Percentiles rank a stretch among this genome's conserved stretches.
Evolutionary conservation across 2,888 invertebrate species (phyloP).

Genomic region (Idaea biselata): DNA sequence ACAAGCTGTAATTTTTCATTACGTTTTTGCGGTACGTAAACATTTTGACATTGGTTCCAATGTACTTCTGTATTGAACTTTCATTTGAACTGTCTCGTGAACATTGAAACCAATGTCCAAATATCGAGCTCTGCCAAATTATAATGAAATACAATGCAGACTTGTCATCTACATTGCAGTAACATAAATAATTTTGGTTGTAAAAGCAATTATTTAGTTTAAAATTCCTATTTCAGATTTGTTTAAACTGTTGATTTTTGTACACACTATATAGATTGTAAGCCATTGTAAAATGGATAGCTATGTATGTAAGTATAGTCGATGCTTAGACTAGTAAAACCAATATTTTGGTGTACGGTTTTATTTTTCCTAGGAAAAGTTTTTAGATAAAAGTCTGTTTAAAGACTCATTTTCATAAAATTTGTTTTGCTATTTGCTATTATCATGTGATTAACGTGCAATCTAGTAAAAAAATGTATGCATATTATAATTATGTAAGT

Average conservation of each 20-base stretch:
- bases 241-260: neutral
- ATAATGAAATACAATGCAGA: too few species aligned
- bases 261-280: neutral
- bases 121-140: too few species aligned
- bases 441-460: slow-evolving; percentile 19
- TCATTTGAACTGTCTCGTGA: too few species aligned
- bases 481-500: slow-evolving; percentile 1
- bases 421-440: neutral
- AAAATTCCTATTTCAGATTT: neutral
- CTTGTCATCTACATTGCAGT: too few species aligned
- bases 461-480: slow-evolving; percentile 11
- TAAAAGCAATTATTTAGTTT: too few species aligned
- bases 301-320: slow-evolving; percentile 7
- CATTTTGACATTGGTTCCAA: too few species aligned
- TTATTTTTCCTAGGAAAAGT: slow-evolving; percentile 65
- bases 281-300: slow-evolving; percentile 6
- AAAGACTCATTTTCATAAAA: slow-evolving; percentile 44
- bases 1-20: too few species aligned
- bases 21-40: too few species aligned
- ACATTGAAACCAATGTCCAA: too few species aligned
- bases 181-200: too few species aligned
- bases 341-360: slow-evolving; percentile 53
- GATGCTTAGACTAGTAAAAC: slow-evolving; percentile 36
- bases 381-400: slow-evolving; percentile 65
- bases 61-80: too few species aligned